These are phyloP conservation scores for Hermetia illucens DNA, from an alignment of 1,140 invertebrate genomes.

Conservation along the genomic window DNA sequence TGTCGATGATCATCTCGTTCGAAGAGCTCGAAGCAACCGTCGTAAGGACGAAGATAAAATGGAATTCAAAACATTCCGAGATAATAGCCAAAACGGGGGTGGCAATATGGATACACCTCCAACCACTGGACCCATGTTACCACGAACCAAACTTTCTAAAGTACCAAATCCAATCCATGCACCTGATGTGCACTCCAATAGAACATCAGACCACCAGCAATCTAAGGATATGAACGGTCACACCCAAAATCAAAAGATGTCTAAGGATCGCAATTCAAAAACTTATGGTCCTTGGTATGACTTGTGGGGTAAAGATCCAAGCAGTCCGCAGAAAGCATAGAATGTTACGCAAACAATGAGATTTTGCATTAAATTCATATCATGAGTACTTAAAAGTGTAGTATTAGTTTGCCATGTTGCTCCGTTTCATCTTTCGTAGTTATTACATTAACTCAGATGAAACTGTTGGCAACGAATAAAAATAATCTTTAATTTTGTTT, in stretches of 20 bases:
- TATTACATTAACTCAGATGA: no score
- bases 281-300: constrained; percentile 80
- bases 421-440: no score
- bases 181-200: constrained; percentile 37
- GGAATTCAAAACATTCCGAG: constrained; percentile 35
- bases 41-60: constrained; percentile 24
- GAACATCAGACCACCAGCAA: no score
- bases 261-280: constrained; percentile 29
- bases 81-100: constrained; percentile 5
- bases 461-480: no score
- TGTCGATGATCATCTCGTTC: constrained; percentile 52
- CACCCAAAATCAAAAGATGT: constrained; percentile 37
- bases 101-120: constrained; percentile 7
- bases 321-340: no score
- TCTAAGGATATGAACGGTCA: no score
- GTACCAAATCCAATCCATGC: no score
- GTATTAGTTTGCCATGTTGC: no score
- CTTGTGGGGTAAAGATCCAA: constrained; percentile 64
- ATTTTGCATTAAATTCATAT: no score
- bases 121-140: constrained; percentile 42
- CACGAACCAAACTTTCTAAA: constrained; percentile 52
- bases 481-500: no score
- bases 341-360: no score
- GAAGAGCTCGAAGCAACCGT: constrained; percentile 34
- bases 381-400: no score